A percentile compares a stretch with the other conserved stretches of the same genome.
Evolutionary conservation across 2,113 vertebrate species (phyloP).

Genomic region (Erythrolamprus reginae): DNA sequence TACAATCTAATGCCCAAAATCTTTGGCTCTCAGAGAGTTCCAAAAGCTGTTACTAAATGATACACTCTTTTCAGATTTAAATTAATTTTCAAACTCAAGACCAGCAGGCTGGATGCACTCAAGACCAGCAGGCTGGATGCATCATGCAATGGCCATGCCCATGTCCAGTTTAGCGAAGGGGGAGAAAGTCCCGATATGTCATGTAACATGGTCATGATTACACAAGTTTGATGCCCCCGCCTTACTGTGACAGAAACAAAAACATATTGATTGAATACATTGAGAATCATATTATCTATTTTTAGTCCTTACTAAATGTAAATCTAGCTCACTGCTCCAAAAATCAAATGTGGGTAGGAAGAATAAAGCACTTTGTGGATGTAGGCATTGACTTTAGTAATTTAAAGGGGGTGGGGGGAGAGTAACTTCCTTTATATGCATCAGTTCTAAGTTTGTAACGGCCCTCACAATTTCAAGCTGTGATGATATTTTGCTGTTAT

Average conservation of each 20-base stretch:
- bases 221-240: no score
- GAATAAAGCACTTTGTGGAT: neutral
- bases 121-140: no score
- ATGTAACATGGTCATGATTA: rapidly evolving
- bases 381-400: neutral
- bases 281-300: neutral
- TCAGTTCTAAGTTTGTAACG: neutral
- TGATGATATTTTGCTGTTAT: neutral
- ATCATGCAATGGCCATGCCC: no score
- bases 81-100: neutral
- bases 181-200: no score
- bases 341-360: neutral
- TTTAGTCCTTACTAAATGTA: neutral
- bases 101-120: no score
- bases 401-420: neutral
- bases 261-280: neutral
- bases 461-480: neutral
- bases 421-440: neutral
- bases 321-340: neutral
- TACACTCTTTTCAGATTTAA: neutral
- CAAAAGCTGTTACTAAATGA: neutral
- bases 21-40: neutral
- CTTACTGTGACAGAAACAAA: neutral
- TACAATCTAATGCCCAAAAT: neutral
- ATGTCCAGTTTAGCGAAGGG: no score